Base-by-base conservation (phyloP, 2,113 vertebrate genomes). In the Nyctereutes procyonoides region DNA sequence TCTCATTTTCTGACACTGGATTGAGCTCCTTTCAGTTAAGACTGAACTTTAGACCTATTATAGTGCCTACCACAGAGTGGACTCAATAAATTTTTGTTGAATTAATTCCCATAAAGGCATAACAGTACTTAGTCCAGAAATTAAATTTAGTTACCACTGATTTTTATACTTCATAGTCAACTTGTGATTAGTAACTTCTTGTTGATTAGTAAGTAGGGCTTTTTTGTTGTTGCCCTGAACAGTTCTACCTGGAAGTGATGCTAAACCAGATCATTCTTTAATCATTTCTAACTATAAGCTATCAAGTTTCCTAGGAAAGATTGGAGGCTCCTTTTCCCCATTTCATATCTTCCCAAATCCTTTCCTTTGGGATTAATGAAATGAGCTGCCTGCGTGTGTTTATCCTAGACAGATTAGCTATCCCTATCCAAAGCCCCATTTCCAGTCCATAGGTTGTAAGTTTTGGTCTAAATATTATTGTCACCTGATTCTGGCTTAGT, bases 401-500 rank as follows among this genome's bases (percentile, higher is more conserved):
- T 80, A 92, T 94, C 69, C 14, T 79, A 79, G 73, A 62, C 0
- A 94, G 60, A 91, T 76, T 82, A 77, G 43, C 38, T 89, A 53
- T 17, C 73, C 56, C 26, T 67, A 76, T 73, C 35, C 17, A 13
- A 95, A 92, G 30, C 35, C 3, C 84, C 30, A 85, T 48, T 62
- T 76, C 28, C 26, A 91, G 48, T 93, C 26, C 5, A 51, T 32
- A 93, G n/a, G 48, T 93, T 69, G 38, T 51, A 88, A 43, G 7
- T 93, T 84, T 84, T 85, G 38, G 91, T 60, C 60, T 69, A 92
- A 62, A 71, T 87, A 82, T 90, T 95, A 9, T 84, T 95, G 62
- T 84, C 58, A 43, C 15, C 17, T 91, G 24, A 95, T 96, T 95
- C 63, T 96, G 73, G 28, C 88, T 81, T 81, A 88, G 67, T 90